These are phyloP conservation scores for Hecatera dysodea DNA, from an alignment of 2,888 invertebrate genomes.

Conservation along the genomic window DNA sequence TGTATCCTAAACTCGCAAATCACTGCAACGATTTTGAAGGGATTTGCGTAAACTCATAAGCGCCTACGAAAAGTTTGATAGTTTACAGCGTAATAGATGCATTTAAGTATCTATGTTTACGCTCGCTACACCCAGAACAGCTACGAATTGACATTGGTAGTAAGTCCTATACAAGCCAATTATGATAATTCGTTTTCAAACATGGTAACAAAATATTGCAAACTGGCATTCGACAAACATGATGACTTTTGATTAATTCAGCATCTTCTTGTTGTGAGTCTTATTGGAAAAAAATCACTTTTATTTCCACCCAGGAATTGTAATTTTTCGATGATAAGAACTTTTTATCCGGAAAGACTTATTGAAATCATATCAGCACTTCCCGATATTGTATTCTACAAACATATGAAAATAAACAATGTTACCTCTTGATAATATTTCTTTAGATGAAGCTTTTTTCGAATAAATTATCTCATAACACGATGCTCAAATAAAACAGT, in stretches of 20 bases:
- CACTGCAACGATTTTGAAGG: conserved; percentile 41
- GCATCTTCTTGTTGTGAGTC: not conserved
- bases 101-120: conserved; percentile 14
- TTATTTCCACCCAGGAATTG: not conserved
- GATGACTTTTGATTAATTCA: not conserved
- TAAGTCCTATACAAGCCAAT: not conserved
- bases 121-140: not conserved
- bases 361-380: not conserved
- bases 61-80: not conserved
- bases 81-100: not conserved
- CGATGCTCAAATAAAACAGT: conserved; percentile 6
- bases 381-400: not conserved
- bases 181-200: not conserved
- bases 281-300: not conserved
- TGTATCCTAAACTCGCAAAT: conserved; percentile 54
- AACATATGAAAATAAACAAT: not conserved
- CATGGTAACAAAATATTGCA: not conserved
- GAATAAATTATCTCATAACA: not conserved
- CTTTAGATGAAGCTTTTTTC: not conserved
- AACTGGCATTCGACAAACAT: not conserved
- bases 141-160: not conserved
- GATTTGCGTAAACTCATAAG: conserved; percentile 40
- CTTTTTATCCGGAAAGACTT: not conserved
- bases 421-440: not conserved
- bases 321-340: not conserved